phyloP scores from a whole-genome alignment of 2,113 vertebrate genomes.

The Microtus pennsylvanicus region DNA sequence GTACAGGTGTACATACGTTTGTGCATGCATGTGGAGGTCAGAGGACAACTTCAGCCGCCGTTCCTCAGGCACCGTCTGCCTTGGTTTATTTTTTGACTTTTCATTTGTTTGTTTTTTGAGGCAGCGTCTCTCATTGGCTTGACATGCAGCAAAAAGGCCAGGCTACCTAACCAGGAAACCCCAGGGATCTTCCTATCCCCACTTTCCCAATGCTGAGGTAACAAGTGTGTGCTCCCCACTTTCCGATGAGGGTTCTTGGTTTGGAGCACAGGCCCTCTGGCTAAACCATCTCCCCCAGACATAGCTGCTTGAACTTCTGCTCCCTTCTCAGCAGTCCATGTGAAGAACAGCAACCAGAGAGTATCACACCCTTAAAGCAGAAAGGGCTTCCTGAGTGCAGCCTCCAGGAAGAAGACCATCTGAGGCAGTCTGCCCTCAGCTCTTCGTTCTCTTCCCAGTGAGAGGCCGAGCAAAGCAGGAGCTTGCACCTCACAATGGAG shows the following conservation, averaged over 20 bases:
- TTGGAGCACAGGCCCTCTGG: not conserved
- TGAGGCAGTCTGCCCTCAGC: not conserved
- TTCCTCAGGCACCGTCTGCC: not conserved
- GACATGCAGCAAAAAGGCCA: not conserved
- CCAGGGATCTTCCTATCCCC: not conserved
- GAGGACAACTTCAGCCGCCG: not conserved
- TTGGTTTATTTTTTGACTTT: not conserved
- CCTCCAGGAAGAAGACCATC: rapidly evolving
- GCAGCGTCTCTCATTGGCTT: not conserved
- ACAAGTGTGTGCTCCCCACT: not conserved
- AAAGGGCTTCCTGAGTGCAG: rapidly evolving
- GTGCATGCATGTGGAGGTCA: not conserved
- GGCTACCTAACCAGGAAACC: not conserved
- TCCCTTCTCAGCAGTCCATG: rapidly evolving
- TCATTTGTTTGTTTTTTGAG: not conserved
- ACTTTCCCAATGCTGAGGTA: not conserved
- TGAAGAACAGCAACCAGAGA: not conserved
- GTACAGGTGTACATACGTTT: not conserved
- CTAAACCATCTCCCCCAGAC: not conserved
- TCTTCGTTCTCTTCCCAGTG: not conserved
- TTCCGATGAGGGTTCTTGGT: not conserved
- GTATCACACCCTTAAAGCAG: rapidly evolving
- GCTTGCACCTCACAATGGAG: rapidly evolving
- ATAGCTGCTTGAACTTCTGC: not conserved
- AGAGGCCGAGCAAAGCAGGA: not conserved